Conservation (phyloP, 92 coral and sea anemone genomes). For the Isaurus tuberculatus region DNA sequence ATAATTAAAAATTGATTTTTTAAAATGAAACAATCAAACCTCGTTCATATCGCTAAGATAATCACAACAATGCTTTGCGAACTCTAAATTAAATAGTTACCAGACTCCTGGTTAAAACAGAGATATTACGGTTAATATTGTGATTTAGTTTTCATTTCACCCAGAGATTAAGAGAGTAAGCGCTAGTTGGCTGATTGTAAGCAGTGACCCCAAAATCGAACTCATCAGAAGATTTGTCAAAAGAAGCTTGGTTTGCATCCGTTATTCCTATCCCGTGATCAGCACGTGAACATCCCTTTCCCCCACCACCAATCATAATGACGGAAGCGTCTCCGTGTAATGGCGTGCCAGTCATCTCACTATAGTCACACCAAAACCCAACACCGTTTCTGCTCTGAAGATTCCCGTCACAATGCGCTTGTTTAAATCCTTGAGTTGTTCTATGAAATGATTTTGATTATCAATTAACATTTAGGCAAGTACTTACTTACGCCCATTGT, state of each 20-base stretch:
- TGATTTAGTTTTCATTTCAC: not conserved
- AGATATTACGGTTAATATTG: not conserved
- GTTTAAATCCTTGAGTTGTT: constrained; percentile 30
- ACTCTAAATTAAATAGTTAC: too few relatives aligned
- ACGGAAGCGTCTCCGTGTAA: constrained; percentile 41
- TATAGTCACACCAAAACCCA: constrained; percentile 48
- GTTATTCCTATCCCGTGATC: constrained; percentile 51
- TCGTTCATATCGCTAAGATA: too few relatives aligned
- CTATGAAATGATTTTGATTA: not conserved
- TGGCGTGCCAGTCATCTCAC: constrained; percentile 31
- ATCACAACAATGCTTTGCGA: too few relatives aligned
- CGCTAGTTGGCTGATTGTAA: constrained; percentile 3
- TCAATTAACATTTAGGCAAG: too few relatives aligned
- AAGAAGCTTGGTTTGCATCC: constrained; percentile 44
- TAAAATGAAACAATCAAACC: too few relatives aligned
- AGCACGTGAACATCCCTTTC: constrained; percentile 38
- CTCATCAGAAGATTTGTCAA: constrained; percentile 21
- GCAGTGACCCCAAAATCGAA: constrained; percentile 34
- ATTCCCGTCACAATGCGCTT: constrained; percentile 28
- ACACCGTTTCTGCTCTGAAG: constrained; percentile 30
- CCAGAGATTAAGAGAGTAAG: constrained; percentile 38
- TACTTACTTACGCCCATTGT: too few relatives aligned
- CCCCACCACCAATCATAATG: constrained; percentile 45
- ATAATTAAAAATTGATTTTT: too few relatives aligned
- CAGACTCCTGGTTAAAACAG: too few relatives aligned